These are phyloP conservation scores for Meloidogyne exigua DNA, from an alignment of 1,140 invertebrate genomes.

Conservation along the genomic window DNA sequence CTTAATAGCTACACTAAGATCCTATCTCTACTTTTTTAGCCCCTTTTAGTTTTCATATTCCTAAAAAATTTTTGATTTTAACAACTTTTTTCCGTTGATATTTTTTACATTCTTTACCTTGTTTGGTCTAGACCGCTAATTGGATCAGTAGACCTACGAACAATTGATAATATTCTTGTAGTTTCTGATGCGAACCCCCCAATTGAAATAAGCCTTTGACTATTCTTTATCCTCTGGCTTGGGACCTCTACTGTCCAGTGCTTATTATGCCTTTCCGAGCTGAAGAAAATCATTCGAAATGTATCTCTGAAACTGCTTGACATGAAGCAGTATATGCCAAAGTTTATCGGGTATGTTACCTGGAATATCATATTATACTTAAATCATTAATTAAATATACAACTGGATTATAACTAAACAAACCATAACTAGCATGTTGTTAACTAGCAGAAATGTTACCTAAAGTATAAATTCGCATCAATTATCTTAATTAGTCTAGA, in stretches of 20 bases:
- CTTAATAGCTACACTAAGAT: too few relatives aligned
- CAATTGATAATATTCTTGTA: conserved; percentile 1
- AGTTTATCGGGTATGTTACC: conserved; percentile 84
- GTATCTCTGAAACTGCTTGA: conserved; percentile 86
- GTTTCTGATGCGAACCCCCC: not conserved
- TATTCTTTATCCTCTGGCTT: not conserved
- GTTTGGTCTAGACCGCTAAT: not conserved
- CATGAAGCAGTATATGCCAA: conserved; percentile 93
- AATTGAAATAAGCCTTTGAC: not conserved
- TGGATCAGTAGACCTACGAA: conserved; percentile 25
- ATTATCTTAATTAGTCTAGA: conserved; percentile 58
- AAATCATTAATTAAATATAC: not conserved
- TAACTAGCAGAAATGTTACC: conserved; percentile 71
- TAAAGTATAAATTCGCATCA: not conserved
- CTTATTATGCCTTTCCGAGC: not conserved
- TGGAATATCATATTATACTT: conserved; percentile 35
- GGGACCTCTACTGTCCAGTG: not conserved
- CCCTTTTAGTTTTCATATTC: too few relatives aligned
- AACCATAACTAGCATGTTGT: conserved; percentile 85
- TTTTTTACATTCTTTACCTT: too few relatives aligned
- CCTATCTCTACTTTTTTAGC: too few relatives aligned
- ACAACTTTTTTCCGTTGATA: too few relatives aligned
- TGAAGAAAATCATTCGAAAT: conserved; percentile 79
- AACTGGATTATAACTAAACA: conserved; percentile 16
- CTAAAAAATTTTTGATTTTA: too few relatives aligned